These are phyloP conservation scores for Gasterosteus nipponicus DNA, from an alignment of 2,113 vertebrate species.

Conservation along the genomic window DNA sequence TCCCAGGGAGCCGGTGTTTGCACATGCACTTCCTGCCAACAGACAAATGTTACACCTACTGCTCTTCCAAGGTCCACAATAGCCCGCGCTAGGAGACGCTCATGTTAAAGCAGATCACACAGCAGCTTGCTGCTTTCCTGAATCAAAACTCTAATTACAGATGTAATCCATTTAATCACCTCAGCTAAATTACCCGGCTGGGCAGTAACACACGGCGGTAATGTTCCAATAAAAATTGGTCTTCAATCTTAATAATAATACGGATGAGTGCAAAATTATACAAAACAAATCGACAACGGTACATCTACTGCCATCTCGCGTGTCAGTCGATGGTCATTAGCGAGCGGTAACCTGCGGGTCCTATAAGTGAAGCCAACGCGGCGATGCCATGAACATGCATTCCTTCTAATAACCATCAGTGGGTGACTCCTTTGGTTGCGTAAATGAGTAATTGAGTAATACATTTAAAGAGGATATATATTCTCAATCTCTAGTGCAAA, in stretches of 20 bases:
- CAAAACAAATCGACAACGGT: slow-evolving; percentile 45
- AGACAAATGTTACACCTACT: slow-evolving; percentile 63
- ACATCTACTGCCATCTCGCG: slow-evolving; percentile 29
- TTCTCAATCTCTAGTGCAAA: background rate
- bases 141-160: slow-evolving; percentile 56
- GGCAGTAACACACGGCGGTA: slow-evolving; percentile 44
- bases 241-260: slow-evolving; percentile 51
- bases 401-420: background rate
- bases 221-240: slow-evolving; percentile 45
- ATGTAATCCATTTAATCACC: slow-evolving; percentile 62
- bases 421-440: background rate
- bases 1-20: slow-evolving; percentile 41
- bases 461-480: background rate
- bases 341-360: background rate
- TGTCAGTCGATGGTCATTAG: slow-evolving; percentile 29
- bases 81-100: slow-evolving; percentile 20
- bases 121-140: slow-evolving; percentile 55
- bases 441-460: background rate
- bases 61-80: slow-evolving; percentile 50
- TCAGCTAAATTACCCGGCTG: slow-evolving; percentile 50
- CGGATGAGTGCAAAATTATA: slow-evolving; percentile 37
- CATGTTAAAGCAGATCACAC: slow-evolving; percentile 38
- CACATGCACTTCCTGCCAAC: slow-evolving; percentile 57
- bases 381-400: background rate
- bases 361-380: background rate